These are phyloP conservation scores for Argopecten irradians DNA, from an alignment of 1,140 invertebrate genomes.

Conservation along the genomic window DNA sequence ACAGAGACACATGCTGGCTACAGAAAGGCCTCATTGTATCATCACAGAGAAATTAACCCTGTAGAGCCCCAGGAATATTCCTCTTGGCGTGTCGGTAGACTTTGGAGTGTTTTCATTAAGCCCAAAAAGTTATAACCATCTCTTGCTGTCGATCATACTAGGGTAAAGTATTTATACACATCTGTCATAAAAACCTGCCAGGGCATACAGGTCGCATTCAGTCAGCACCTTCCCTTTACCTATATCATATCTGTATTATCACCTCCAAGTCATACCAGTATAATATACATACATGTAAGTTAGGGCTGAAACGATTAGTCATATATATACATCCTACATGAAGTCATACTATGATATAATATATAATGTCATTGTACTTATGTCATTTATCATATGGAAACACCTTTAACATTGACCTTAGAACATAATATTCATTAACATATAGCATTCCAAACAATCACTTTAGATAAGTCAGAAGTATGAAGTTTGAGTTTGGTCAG, in stretches of 20 bases:
- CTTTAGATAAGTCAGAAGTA: no score
- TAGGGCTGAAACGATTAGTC: no score
- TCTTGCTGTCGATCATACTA: not conserved
- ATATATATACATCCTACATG: no score
- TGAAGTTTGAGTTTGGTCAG: no score
- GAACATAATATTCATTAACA: no score
- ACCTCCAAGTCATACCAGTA: not conserved
- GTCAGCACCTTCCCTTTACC: not conserved
- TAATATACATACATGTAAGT: not conserved
- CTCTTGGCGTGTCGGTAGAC: conserved; percentile 19
- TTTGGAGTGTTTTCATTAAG: conserved; percentile 13
- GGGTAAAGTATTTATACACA: conserved; percentile 6
- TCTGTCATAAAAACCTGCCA: conserved; percentile 6
- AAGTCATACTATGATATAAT: no score
- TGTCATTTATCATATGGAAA: no score
- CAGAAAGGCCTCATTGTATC: not conserved
- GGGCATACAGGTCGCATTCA: not conserved
- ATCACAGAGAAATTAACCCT: conserved; percentile 8
- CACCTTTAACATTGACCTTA: no score
- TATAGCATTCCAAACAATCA: no score
- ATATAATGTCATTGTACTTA: no score
- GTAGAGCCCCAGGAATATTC: not conserved
- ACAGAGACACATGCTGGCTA: not conserved
- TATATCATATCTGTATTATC: not conserved
- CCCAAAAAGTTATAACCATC: conserved; percentile 11